Evolutionary conservation across 1,140 invertebrate genomes (phyloP).

Genomic region (Drosophila baimaii): DNA sequence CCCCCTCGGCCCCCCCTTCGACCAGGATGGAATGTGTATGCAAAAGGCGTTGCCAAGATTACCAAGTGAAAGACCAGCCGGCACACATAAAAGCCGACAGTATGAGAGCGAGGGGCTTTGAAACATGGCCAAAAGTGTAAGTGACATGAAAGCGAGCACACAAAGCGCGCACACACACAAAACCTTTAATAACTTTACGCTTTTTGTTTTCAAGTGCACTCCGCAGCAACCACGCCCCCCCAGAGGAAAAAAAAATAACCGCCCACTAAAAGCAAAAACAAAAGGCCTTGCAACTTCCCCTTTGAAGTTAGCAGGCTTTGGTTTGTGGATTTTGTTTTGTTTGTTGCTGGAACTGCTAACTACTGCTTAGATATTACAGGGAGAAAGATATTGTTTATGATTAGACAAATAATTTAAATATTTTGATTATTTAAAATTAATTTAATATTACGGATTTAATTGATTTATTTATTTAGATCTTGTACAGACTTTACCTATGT

Average conservation of each 20-base stretch:
- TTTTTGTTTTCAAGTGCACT: slow-evolving; percentile 82
- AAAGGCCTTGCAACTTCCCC: slow-evolving; percentile 60
- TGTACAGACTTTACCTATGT: too few species aligned
- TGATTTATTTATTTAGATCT: too few species aligned
- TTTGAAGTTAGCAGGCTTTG: slow-evolving; percentile 64
- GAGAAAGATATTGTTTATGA: neutral
- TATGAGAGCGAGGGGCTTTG: slow-evolving; percentile 32
- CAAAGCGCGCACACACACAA: slow-evolving; percentile 71
- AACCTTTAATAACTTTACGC: slow-evolving; percentile 81
- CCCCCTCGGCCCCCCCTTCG: neutral
- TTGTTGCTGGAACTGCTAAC: neutral
- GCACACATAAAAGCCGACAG: slow-evolving; percentile 55
- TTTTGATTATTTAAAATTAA: neutral
- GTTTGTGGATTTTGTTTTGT: slow-evolving; percentile 20
- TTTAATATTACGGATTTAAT: too few species aligned
- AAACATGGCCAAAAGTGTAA: slow-evolving; percentile 72
- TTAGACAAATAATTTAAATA: neutral
- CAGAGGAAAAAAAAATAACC: slow-evolving; percentile 1
- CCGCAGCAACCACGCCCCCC: slow-evolving; percentile 40
- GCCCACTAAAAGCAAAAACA: slow-evolving; percentile 41
- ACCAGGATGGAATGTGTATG: slow-evolving; percentile 39
- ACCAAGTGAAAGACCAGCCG: slow-evolving; percentile 39
- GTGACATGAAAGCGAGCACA: slow-evolving; percentile 75
- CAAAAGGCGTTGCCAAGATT: slow-evolving; percentile 71
- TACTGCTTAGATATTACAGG: neutral